These are phyloP conservation scores for Xiphorhynchus erythropygius DNA, from an alignment of 2,797 vertebrate genomes.

Conservation along the genomic window DNA sequence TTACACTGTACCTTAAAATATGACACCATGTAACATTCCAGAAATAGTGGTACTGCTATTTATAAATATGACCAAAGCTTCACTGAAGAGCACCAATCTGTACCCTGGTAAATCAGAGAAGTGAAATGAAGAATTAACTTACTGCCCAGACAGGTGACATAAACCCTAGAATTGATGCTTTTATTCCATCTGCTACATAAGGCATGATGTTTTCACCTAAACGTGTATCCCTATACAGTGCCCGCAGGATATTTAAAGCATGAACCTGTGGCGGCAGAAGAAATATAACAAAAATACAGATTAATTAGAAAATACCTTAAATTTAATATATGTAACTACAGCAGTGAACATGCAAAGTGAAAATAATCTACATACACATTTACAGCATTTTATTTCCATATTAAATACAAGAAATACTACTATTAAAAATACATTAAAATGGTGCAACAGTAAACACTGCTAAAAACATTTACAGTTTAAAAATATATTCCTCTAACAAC, in stretches of 20 bases:
- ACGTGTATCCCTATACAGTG: constrained; percentile 91
- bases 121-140: constrained; percentile 73
- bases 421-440: not conserved
- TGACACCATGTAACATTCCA: not conserved
- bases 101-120: not conserved
- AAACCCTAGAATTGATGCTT: constrained; percentile 91
- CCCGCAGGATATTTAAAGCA: constrained; percentile 93
- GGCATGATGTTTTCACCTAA: constrained; percentile 92
- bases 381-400: not conserved
- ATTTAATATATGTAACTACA: not conserved
- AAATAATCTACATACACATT: not conserved
- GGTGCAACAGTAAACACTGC: not conserved
- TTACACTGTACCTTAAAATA: not conserved
- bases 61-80: not conserved
- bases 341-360: not conserved
- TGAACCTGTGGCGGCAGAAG: constrained; percentile 83
- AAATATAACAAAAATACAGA: not conserved
- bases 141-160: constrained; percentile 94
- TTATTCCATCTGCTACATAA: constrained; percentile 90
- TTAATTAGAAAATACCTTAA: not conserved
- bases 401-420: not conserved
- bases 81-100: not conserved
- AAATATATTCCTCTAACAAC: not conserved
- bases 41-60: not conserved
- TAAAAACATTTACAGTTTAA: not conserved